Evolutionary conservation across 1,140 invertebrate genomes (phyloP).

Genomic region (Sycobia sp.): DNA sequence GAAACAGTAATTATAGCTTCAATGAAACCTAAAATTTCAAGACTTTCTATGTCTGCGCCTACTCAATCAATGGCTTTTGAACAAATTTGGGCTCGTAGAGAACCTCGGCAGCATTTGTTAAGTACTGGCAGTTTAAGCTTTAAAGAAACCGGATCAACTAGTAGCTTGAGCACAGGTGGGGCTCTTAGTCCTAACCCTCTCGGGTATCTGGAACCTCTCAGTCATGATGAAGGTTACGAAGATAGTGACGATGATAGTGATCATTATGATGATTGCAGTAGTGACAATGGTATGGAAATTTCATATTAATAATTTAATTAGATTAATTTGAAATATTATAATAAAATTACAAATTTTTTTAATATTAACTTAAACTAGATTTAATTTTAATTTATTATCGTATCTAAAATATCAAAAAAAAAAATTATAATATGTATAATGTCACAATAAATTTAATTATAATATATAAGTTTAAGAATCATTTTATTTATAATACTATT

Average conservation of each 20-base stretch:
- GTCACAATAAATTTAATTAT: too few relatives aligned
- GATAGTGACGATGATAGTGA: slow-evolving; percentile 79
- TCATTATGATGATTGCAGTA: slow-evolving; percentile 84
- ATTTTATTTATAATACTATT: too few relatives aligned
- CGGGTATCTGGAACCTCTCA: slow-evolving; percentile 75
- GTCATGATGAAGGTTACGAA: slow-evolving; percentile 79
- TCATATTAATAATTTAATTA: background rate
- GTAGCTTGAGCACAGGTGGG: slow-evolving; percentile 82
- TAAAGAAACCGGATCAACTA: slow-evolving; percentile 82
- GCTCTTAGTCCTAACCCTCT: slow-evolving; percentile 75
- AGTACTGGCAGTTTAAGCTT: slow-evolving; percentile 77
- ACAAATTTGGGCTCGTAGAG: slow-evolving; percentile 81
- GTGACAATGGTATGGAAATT: slow-evolving; percentile 69
- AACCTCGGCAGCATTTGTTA: slow-evolving; percentile 83
- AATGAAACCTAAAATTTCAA: slow-evolving; percentile 62
- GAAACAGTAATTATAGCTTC: slow-evolving; percentile 52
- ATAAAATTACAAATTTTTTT: background rate
- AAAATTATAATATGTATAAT: too few relatives aligned
- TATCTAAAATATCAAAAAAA: too few relatives aligned
- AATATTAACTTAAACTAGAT: too few relatives aligned
- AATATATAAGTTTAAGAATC: too few relatives aligned
- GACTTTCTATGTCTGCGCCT: slow-evolving; percentile 83
- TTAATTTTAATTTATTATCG: too few relatives aligned
- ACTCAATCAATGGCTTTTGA: slow-evolving; percentile 76
- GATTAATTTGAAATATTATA: background rate